Base-by-base conservation (phyloP, 2,888 invertebrate species). In the Plebejus melissa region DNA sequence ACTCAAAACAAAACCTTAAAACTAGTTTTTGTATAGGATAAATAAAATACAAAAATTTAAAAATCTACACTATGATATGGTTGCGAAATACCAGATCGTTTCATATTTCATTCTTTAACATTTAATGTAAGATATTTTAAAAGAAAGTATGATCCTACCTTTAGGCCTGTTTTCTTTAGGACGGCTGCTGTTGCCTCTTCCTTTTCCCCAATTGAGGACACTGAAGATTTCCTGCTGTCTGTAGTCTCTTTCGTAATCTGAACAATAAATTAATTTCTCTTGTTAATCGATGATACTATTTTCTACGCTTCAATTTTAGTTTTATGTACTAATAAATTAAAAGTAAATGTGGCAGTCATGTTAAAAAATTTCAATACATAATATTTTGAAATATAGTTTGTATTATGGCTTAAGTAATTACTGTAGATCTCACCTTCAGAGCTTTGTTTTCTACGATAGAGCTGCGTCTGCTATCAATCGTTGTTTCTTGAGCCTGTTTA, bases 171-270 rank as follows among this genome's bases (percentile, higher is more conserved):
- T 84, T 93, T 93, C 83, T 91, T 93, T 74, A 91, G 77, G 32
- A 72, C 72, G 74, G 87, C 81, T 57, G 88, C 79, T 22, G 86
- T 79, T n/a, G 86, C 85, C 79, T 93, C 87, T 82, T 93, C 88
- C 80, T 90, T 86, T 82, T 94, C 92, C 70, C 90, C 87, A 38
- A 89, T 84, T 75, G 89, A 82, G 3, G 93, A 85, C 78, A 94
- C 81, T 0, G 94, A 94, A 5, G 94, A 93, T 76, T 94, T 93
- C 83, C 94, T 90, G 82, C 91, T 93, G 80, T 94, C 94, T 41
- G 93, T 86, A 78, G 91, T 86, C 83, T 94, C 93, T 76, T 93
- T 91, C 77, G 93, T 93, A 58, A 93, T 80, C 93, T 93, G 79
- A 65, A 74, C 74, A 13, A 65, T 65, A 65, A 65, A 36, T 32